These are phyloP conservation scores for Raja brachyura DNA, from an alignment of 2,113 vertebrate genomes.

Conservation along the genomic window DNA sequence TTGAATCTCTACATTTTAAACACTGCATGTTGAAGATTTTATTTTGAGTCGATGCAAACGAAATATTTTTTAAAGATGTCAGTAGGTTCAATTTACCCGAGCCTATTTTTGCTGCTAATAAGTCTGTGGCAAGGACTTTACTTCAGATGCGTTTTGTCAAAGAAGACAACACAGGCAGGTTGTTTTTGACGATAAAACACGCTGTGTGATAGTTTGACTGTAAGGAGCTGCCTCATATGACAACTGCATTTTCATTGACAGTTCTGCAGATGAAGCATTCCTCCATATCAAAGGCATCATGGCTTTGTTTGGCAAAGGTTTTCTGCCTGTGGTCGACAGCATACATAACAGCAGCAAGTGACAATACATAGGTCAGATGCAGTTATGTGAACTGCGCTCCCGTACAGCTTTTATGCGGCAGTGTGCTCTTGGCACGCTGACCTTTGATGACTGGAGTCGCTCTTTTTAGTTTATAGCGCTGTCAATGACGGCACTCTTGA, in stretches of 20 bases:
- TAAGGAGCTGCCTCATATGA: not conserved
- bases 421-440: not conserved
- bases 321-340: not conserved
- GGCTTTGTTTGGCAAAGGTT: not conserved
- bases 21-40: not conserved
- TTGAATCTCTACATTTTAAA: not conserved
- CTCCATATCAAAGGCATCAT: not conserved
- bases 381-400: not conserved
- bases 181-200: not conserved
- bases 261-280: not conserved
- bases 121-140: not conserved
- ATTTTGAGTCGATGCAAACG: not conserved
- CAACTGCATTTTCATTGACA: not conserved
- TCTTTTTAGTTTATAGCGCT: not conserved
- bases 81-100: not conserved
- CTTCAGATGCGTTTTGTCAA: not conserved
- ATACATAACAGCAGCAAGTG: not conserved
- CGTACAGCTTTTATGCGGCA: not conserved
- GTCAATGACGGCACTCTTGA: not conserved
- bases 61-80: not conserved
- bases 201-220: not conserved
- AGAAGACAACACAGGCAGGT: not conserved
- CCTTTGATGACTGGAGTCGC: not conserved
- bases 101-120: not conserved
- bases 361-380: not conserved